Conservation (phyloP, 2,113 vertebrate species). For the Anarrhichthys ocellatus region DNA sequence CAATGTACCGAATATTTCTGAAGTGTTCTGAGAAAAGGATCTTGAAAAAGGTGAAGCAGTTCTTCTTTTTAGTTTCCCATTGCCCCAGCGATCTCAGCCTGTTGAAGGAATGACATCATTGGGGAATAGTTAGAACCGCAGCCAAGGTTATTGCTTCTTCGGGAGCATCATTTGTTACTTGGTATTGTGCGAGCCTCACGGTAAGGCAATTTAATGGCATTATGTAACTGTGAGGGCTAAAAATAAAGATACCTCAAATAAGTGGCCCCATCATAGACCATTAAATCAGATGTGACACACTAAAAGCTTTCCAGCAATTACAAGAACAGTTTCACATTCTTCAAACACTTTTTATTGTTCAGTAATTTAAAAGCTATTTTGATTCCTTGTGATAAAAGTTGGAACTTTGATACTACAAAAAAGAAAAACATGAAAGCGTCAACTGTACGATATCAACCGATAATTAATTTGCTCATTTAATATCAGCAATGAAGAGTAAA, state of each 20-base stretch:
- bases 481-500: background rate
- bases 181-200: background rate
- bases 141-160: conserved; percentile 55
- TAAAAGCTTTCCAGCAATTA: conserved; percentile 41
- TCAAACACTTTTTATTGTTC: background rate
- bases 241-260: conserved; percentile 41
- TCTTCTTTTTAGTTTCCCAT: background rate
- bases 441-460: too few species aligned
- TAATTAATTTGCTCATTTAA: background rate
- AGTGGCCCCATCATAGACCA: conserved; percentile 24
- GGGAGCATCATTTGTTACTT: conserved; percentile 49
- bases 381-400: background rate
- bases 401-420: background rate
- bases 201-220: conserved; percentile 27
- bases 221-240: conserved; percentile 47
- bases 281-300: conserved; percentile 20
- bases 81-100: background rate
- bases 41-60: conserved; percentile 17
- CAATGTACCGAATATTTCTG: background rate
- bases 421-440: background rate
- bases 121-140: conserved; percentile 29
- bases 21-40: background rate
- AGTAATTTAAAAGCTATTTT: background rate
- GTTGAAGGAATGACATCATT: conserved; percentile 22
- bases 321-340: background rate